These are phyloP conservation scores for Ptilorrhoa leucosticta DNA, from an alignment of 2,113 vertebrate species.

Conservation along the genomic window DNA sequence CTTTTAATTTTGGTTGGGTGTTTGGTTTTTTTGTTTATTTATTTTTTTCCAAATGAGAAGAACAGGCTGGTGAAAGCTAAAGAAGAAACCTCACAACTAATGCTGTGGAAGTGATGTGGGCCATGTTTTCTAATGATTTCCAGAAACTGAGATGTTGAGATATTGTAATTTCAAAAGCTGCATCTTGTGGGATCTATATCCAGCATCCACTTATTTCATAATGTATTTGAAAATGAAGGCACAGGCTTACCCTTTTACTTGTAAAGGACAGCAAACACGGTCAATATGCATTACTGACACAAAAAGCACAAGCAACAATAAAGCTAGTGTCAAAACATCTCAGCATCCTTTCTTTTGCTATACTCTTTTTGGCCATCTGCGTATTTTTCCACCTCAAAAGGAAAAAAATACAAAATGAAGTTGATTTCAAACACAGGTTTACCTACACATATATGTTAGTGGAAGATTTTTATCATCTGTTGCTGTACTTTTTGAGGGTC, in stretches of 20 bases:
- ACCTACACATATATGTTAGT: constrained; percentile 23
- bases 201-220: constrained; percentile 41
- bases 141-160: constrained; percentile 40
- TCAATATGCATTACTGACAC: constrained; percentile 54
- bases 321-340: constrained; percentile 41
- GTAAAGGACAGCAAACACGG: constrained; percentile 47
- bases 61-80: background rate
- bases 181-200: constrained; percentile 29
- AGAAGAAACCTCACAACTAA: constrained; percentile 17
- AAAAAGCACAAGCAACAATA: constrained; percentile 27
- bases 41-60: background rate
- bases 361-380: constrained; percentile 57
- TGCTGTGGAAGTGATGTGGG: constrained; percentile 30
- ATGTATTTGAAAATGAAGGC: constrained; percentile 66
- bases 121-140: constrained; percentile 20
- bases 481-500: constrained; percentile 56
- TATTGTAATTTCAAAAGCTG: background rate
- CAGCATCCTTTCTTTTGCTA: background rate
- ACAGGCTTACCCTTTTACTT: constrained; percentile 61
- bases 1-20: background rate
- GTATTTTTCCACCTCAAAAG: constrained; percentile 52
- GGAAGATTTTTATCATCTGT: constrained; percentile 19
- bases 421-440: constrained; percentile 18
- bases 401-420: constrained; percentile 20
- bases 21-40: background rate